Base-by-base conservation (phyloP, 2,797 vertebrate species). In the Arctocebus calabarensis region DNA sequence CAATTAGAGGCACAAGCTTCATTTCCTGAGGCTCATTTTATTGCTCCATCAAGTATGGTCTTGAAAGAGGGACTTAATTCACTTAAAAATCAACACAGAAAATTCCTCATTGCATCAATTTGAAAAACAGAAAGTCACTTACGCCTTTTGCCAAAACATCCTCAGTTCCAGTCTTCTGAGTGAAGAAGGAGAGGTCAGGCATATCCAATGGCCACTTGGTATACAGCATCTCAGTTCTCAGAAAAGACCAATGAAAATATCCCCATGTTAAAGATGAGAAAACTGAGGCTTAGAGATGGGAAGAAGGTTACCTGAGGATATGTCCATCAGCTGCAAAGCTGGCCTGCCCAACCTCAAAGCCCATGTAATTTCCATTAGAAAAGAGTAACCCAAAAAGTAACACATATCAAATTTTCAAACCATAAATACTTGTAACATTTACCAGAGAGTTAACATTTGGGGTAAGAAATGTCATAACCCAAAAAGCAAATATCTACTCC, bases 381-480 rank as follows among this genome's bases (percentile, higher is more conserved):
- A 95, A 68, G 74, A 92, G 79, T 70, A 96, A 79, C 92, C 94
- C 97, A 73, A 84, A 96, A 91, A 97, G 93, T 90, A 96, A 96
- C 59, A 96, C 96, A 93, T 43, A 84, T 93, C 70, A 78, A 97
- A 98, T 95, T 82, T 77, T 40, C 92, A 52, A 66, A 92, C 52
- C 92, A 94, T 92, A 97, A 97, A 96, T 94, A 98, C 92, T 40
- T 85, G 77, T 96, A 98, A 97, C 97, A 98, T 98, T 98, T 98
- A 97, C 97, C 94, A 95, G 71, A 92, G 98, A 96, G 97, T 96
- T 97, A 98, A 91, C 94, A 96, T 98, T 98, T 98, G 70, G 37
- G 92, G 98, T 87, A 92, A 98, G 97, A 98, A 98, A 98, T 98
- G 97, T 97, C 98, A 97, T 95, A 94, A 95, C 98, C 97, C 94